Evolutionary conservation across 2,113 vertebrate species (phyloP).

Genomic region (Carassius auratus): DNA sequence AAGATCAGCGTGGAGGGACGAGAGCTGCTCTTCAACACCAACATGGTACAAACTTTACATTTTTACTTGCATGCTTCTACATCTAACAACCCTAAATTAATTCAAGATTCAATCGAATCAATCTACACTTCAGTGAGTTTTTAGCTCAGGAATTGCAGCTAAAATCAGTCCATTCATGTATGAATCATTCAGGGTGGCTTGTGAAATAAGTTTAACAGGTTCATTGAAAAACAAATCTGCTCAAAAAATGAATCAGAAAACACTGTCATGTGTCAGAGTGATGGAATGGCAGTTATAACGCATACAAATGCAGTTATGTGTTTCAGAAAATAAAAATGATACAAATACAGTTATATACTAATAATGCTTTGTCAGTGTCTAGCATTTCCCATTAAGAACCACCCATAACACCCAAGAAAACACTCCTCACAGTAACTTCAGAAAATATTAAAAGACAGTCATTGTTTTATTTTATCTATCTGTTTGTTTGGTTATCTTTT

Average conservation of each 20-base stretch:
- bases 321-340: not conserved
- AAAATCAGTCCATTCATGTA: not conserved
- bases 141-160: not conserved
- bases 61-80: not conserved
- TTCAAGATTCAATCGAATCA: not conserved
- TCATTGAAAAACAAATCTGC: not conserved
- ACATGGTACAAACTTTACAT: slow-evolving; percentile 78
- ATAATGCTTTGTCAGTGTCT: not conserved
- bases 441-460: not conserved
- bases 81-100: not conserved
- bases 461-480: not conserved
- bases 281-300: not conserved
- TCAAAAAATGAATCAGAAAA: not conserved
- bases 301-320: not conserved
- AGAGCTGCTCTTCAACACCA: slow-evolving; percentile 92
- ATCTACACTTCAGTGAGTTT: not conserved
- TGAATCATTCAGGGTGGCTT: not conserved
- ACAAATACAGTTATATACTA: not conserved
- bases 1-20: slow-evolving; percentile 93
- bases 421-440: no score
- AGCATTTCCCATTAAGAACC: not conserved
- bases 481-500: no score
- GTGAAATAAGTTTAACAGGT: not conserved
- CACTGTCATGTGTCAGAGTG: not conserved
- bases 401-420: no score